Evolutionary conservation across 2,797 vertebrate species (phyloP).

Genomic region (Acanthopagrus latus): DNA sequence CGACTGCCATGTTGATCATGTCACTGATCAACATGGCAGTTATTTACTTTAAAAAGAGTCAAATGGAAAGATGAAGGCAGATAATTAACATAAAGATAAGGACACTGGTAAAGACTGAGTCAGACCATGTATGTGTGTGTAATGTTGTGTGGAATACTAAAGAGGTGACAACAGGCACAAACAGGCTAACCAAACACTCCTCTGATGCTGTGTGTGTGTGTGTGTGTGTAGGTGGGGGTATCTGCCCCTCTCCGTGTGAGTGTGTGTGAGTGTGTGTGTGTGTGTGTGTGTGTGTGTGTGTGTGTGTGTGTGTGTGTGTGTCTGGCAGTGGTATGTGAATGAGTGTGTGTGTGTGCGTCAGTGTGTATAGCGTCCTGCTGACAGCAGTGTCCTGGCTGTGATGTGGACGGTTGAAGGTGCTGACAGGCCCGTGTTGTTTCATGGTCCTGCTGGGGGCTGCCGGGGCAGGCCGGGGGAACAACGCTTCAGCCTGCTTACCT

Average conservation of each 20-base stretch:
- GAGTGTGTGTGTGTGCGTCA: slow-evolving; percentile 41
- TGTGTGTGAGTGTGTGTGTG: slow-evolving; percentile 16
- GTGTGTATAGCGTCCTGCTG: slow-evolving; percentile 55
- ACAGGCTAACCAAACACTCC: slow-evolving; percentile 51
- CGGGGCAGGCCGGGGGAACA: slow-evolving; percentile 46
- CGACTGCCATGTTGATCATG: not conserved
- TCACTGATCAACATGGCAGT: not conserved
- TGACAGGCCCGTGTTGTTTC: slow-evolving; percentile 75
- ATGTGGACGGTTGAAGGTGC: slow-evolving; percentile 66
- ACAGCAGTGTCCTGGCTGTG: slow-evolving; percentile 67
- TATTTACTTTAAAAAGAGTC: not conserved
- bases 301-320: slow-evolving; percentile 34
- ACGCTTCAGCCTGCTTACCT: slow-evolving; percentile 6
- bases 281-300: slow-evolving; percentile 47
- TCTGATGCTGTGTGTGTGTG: slow-evolving; percentile 3
- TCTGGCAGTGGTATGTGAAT: slow-evolving; percentile 44
- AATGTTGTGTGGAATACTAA: slow-evolving; percentile 24
- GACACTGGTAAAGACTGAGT: slow-evolving; percentile 24
- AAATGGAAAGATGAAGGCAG: not conserved
- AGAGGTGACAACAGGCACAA: slow-evolving; percentile 59
- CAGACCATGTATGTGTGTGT: slow-evolving; percentile 17
- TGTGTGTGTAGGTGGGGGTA: slow-evolving; percentile 21
- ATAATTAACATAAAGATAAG: not conserved
- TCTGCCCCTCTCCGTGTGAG: slow-evolving; percentile 29
- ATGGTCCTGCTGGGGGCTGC: slow-evolving; percentile 49